These are phyloP conservation scores for Oplegnathus fasciatus DNA, from an alignment of 2,113 vertebrate genomes.

Conservation along the genomic window DNA sequence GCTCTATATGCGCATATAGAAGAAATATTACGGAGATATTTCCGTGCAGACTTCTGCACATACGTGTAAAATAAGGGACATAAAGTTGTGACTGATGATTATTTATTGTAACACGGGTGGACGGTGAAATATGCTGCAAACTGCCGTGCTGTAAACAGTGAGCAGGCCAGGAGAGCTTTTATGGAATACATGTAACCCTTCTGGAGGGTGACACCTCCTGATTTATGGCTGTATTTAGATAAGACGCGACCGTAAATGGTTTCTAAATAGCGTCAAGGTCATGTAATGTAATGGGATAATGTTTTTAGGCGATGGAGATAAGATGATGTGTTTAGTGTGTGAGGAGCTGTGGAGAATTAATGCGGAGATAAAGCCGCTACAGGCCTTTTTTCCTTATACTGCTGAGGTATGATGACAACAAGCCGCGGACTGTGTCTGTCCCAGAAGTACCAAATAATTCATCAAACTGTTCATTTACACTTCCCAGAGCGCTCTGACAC, in stretches of 20 bases:
- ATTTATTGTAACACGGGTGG: slow-evolving; percentile 83
- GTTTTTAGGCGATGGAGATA: slow-evolving; percentile 81
- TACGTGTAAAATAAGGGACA: slow-evolving; percentile 28
- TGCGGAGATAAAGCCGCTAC: slow-evolving; percentile 29
- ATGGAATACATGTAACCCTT: slow-evolving; percentile 90
- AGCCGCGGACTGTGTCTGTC: slow-evolving; percentile 20
- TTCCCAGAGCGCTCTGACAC: not conserved
- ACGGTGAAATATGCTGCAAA: slow-evolving; percentile 88
- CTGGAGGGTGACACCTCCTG: slow-evolving; percentile 89
- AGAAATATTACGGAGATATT: not conserved
- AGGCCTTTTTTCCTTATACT: slow-evolving; percentile 6
- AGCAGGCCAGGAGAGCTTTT: slow-evolving; percentile 89
- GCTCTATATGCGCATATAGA: not conserved
- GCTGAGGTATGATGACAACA: slow-evolving; percentile 26
- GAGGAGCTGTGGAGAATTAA: slow-evolving; percentile 43
- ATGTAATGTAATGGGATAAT: slow-evolving; percentile 85
- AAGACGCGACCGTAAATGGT: slow-evolving; percentile 88
- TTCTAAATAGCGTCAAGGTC: slow-evolving; percentile 92
- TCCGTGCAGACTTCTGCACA: not conserved
- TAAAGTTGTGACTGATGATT: slow-evolving; percentile 60
- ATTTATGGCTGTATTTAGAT: slow-evolving; percentile 97
- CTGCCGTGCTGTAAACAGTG: slow-evolving; percentile 90
- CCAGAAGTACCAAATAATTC: not conserved
- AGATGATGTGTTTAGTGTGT: slow-evolving; percentile 65
- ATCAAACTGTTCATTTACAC: slow-evolving; percentile 29